A percentile compares a stretch with the other conserved stretches of the same genome.
phyloP scores from a whole-genome alignment of 2,888 invertebrate genomes.

The Scelioninae gen. 1 region DNA sequence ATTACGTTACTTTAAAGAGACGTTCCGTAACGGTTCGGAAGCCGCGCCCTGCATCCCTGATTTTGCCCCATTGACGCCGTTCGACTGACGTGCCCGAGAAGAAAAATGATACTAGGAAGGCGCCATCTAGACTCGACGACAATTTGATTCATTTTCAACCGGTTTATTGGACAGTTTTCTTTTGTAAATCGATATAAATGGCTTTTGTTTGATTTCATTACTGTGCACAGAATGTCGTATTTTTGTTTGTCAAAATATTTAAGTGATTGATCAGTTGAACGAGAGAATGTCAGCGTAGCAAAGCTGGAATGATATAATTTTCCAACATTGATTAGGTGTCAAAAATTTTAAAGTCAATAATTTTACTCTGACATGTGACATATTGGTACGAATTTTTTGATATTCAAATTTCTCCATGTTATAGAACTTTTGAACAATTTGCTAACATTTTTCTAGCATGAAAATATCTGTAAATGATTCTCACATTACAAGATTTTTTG shows the following conservation, averaged over 20 bases:
- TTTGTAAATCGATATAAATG: conserved; percentile 36
- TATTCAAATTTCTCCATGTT: too few species aligned
- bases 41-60: conserved; percentile 47
- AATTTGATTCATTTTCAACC: conserved; percentile 29
- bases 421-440: too few species aligned
- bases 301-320: not conserved
- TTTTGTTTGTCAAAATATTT: conserved; percentile 2
- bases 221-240: not conserved
- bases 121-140: conserved; percentile 13
- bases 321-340: not conserved
- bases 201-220: conserved; percentile 25
- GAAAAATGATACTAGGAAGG: conserved; percentile 42
- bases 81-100: conserved; percentile 16
- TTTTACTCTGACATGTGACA: too few species aligned
- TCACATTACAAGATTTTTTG: too few species aligned
- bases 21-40: conserved; percentile 40
- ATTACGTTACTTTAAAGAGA: conserved; percentile 65
- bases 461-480: too few species aligned
- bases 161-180: conserved; percentile 39
- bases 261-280: not conserved
- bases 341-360: too few species aligned
- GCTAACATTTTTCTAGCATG: too few species aligned
- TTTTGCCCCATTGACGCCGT: conserved; percentile 28
- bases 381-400: too few species aligned
- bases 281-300: not conserved